Conservation (phyloP, 2,797 vertebrate species). For the Oreochromis mossambicus region DNA sequence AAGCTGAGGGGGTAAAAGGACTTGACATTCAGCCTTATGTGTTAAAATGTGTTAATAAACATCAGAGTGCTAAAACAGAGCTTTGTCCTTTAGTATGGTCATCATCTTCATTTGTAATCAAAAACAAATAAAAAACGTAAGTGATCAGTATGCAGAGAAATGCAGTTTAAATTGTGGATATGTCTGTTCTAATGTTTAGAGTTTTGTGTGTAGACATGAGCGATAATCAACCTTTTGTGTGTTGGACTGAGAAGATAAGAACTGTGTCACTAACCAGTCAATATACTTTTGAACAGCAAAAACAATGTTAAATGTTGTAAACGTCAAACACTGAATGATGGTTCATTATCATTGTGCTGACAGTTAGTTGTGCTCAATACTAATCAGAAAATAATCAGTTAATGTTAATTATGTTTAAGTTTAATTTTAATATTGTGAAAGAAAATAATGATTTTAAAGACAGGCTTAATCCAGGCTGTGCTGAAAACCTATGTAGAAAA, state of each 20-base stretch:
- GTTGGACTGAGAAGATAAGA: neutral
- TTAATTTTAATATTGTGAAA: neutral
- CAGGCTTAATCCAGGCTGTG: too few relatives aligned
- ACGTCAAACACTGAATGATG: neutral
- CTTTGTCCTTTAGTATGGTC: accelerated
- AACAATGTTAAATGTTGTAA: neutral
- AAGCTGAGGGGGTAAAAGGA: too few relatives aligned
- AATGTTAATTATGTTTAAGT: accelerated
- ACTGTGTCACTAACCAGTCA: accelerated
- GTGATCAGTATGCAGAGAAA: neutral
- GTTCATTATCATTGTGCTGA: neutral
- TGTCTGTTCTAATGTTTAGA: neutral
- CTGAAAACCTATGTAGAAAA: too few relatives aligned
- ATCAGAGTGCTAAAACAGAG: accelerated
- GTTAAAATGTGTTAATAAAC: too few relatives aligned
- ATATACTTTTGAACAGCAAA: accelerated
- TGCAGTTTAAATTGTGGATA: accelerated
- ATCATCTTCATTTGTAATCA: neutral
- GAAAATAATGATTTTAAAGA: accelerated
- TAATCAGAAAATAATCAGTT: neutral
- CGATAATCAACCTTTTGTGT: neutral
- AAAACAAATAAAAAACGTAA: accelerated
- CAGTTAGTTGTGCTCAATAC: neutral
- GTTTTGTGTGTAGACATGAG: neutral
- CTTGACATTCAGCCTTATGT: too few relatives aligned